Conservation (phyloP, 2,797 vertebrate species). For the Danionella dracula region DNA sequence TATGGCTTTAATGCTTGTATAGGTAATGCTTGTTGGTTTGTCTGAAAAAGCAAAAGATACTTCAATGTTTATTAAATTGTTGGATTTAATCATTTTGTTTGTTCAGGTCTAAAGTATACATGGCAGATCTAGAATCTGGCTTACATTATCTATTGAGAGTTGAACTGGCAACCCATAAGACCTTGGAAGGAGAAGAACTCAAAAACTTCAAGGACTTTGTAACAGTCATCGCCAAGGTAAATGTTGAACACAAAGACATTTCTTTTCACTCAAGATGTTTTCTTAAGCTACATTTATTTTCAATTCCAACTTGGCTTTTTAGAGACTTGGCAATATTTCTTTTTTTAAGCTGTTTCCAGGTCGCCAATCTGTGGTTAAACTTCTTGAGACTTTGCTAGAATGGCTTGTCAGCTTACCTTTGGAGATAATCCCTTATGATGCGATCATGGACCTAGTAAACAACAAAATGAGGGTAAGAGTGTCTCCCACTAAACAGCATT, state of each 20-base stretch:
- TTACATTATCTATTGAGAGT: conserved; percentile 88
- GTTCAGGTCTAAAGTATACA: conserved; percentile 79
- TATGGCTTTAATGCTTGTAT: too few relatives aligned
- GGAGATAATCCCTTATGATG: conserved; percentile 86
- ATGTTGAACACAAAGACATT: background rate
- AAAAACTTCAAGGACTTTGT: conserved; percentile 84
- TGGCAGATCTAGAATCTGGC: conserved; percentile 86
- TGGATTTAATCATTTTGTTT: background rate
- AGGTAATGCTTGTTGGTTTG: too few relatives aligned
- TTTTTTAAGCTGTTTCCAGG: conserved; percentile 78
- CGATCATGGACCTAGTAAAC: conserved; percentile 90
- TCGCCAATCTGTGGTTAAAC: conserved; percentile 78
- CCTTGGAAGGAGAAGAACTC: conserved; percentile 80
- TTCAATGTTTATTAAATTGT: background rate
- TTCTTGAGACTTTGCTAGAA: conserved; percentile 88
- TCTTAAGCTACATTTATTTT: background rate
- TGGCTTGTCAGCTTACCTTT: conserved; percentile 89
- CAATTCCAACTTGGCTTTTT: background rate
- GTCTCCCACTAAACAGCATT: background rate
- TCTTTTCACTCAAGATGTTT: background rate
- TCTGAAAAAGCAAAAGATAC: too few relatives aligned
- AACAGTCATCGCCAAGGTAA: conserved; percentile 84
- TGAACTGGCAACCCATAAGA: conserved; percentile 80
- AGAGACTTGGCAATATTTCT: background rate
- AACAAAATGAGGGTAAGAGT: conserved; percentile 92